phyloP scores from a whole-genome alignment of 2,797 vertebrate species.

The Lophotriccus pileatus region DNA sequence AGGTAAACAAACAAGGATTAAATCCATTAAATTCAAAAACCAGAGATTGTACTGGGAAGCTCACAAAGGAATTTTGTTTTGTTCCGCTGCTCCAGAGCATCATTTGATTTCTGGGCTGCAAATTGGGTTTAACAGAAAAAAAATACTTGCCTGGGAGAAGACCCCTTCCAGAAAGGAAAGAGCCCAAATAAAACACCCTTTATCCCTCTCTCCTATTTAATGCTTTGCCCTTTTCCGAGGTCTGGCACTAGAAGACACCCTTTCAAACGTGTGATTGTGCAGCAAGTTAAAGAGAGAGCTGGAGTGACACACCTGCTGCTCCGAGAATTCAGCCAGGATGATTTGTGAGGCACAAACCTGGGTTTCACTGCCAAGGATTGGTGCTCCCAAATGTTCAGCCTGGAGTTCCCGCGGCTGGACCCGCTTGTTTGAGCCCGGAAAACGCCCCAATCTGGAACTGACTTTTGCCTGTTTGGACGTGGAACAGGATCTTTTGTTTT shows the following conservation, averaged over 20 bases:
- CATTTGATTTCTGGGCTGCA: not conserved
- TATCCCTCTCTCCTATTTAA: not conserved
- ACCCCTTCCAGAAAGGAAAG: not conserved
- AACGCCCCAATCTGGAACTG: rapidly evolving
- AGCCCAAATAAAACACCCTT: not conserved
- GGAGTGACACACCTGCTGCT: not conserved
- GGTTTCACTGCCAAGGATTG: not conserved
- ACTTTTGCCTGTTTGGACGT: not conserved
- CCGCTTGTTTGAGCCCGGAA: rapidly evolving
- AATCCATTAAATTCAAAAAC: constrained; percentile 1
- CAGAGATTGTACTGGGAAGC: not conserved
- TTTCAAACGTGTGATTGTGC: not conserved
- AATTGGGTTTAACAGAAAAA: not conserved
- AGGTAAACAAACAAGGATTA: constrained; percentile 17
- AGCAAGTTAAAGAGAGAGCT: not conserved
- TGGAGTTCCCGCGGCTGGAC: not conserved
- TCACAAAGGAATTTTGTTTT: constrained; percentile 8
- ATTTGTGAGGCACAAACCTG: not conserved
- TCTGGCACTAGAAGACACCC: not conserved
- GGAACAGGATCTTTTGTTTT: not conserved
- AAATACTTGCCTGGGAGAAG: not conserved
- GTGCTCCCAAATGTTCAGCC: rapidly evolving
- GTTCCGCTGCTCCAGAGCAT: not conserved
- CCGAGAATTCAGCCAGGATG: not conserved
- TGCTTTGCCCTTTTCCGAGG: not conserved